These are phyloP conservation scores for Microcebus ravelobensis DNA, from an alignment of 2,113 vertebrate genomes.

Conservation along the genomic window DNA sequence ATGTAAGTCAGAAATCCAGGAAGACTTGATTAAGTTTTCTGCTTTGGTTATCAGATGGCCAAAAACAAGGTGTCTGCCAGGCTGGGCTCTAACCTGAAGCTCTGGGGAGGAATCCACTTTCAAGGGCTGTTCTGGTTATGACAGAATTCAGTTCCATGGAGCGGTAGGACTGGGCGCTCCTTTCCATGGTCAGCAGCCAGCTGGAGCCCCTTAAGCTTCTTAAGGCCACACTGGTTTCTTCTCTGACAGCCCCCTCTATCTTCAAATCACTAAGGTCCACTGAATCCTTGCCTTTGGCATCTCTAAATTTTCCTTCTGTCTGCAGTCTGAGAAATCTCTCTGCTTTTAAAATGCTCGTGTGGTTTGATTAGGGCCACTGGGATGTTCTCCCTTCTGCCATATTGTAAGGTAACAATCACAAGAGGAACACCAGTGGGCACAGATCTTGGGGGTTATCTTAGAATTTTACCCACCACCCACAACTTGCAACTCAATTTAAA, in stretches of 20 bases:
- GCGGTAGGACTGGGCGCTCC: not conserved
- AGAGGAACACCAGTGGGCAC: not conserved
- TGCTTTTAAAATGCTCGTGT: not conserved
- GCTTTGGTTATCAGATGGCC: not conserved
- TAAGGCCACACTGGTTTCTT: not conserved
- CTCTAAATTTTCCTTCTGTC: not conserved
- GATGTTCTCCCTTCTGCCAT: not conserved
- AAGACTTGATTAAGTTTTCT: not conserved
- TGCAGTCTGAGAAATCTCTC: not conserved
- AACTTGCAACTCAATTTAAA: not conserved
- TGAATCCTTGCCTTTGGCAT: not conserved
- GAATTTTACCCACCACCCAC: not conserved
- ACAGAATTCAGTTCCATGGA: not conserved
- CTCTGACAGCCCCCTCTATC: not conserved
- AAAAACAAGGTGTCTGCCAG: not conserved
- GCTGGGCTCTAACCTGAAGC: not conserved
- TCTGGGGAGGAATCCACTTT: not conserved
- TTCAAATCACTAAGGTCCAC: not conserved
- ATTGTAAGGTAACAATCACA: not conserved
- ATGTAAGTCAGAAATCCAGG: not conserved
- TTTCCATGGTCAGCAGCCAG: not conserved
- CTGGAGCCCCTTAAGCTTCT: not conserved
- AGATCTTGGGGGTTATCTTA: not conserved
- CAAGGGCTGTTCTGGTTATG: fast-evolving
- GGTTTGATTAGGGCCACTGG: not conserved